Evolutionary conservation across 2,797 vertebrate genomes (phyloP), one percentile per base, ranked within the genome.

Genomic region (Staurois parvus): DNA sequence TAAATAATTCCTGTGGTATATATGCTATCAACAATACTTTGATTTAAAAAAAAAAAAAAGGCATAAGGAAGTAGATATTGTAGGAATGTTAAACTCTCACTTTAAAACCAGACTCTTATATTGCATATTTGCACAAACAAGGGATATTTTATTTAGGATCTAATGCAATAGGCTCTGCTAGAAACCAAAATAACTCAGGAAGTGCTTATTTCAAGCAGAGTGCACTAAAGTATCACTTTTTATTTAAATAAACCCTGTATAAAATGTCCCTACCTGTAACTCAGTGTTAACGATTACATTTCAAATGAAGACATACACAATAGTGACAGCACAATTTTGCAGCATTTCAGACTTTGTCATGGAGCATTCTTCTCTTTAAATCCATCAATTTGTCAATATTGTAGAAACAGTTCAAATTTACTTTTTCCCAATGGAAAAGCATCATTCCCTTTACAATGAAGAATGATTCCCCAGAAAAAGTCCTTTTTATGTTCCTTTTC

Each of bases 51-150:
- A 45, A 24, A 1, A 72, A 72, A 72, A 34, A 1, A 45, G 30
- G 3, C 45, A 45, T 42, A 21, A 32, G 13, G 29, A 67, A 11
- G 45, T 69, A 29, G 19, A 28, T 37, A 21, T 13, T 45, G 32
- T 66, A 74, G 72, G 84, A 74, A 85, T 85, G 84, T 75, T 28
- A 52, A 42, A 42, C 29, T 73, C 48, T 59, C 42, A 34, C n/a
- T 72, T 68, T 72, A 59, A 17, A 62, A 29, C 32, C 52, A 81
- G 69, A 15, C 10, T 26, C 26, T 66, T 66, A 26, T 15, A 64
- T 64, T 34, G 30, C 4, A 42, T 79, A 21, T 64, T 15, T 40
- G 29, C 29, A 76, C 4, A 76, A 45, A 29, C 19, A 13, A 6
- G 64, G 42, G 66, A 28, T n/a, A 37, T n/a, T 30, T 67, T 67